Base-by-base conservation (phyloP, 2,797 vertebrate genomes). In the Bradypus variegatus region DNA sequence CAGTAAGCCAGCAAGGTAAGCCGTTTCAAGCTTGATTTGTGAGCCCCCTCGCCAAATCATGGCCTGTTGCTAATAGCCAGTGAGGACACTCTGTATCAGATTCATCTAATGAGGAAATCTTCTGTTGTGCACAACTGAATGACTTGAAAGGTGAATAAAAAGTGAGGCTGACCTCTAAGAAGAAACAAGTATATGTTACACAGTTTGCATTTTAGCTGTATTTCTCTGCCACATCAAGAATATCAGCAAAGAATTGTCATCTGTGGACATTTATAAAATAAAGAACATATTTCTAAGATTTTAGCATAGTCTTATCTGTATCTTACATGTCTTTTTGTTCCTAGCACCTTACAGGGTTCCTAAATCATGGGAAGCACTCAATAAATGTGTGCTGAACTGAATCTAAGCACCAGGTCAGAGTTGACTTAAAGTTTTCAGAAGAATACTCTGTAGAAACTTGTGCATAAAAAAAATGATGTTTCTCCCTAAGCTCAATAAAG, bases 231-330 rank as follows among this genome's bases (percentile, higher is more conserved):
- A 14, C 45, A 90, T 94, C 78, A 95, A 94, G 83, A 64, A 72
- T 79, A 78, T 78, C 29, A 50, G 72, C 58, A 78, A 60, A 89
- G 45, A 92, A 87, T 45, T 91, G n/a, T 75, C 64, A 86, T 84
- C 50, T 85, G 45, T 86, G 41, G 70, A 78, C 65, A 84, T 86
- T 91, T 91, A 88, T 77, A 92, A 89, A 89, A 80, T 80, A 95
- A 92, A 94, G 53, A 58, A 31, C 48, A 36, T 85, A 78, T 76
- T 88, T 86, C 73, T 81, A 60, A 81, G 84, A 93, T 93, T 76
- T 94, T 92, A 89, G 18, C 23, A 4, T 29, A 70, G 27, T 80
- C 50, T 80, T 58, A 85, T 64, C 91, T 82, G 55, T 85, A 60
- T 50, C 79, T 81, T 91, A 29, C 29, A 78, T 82, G 69, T 36